Conservation (phyloP, 2,888 invertebrate genomes). For the Lampropteryx suffumata region DNA sequence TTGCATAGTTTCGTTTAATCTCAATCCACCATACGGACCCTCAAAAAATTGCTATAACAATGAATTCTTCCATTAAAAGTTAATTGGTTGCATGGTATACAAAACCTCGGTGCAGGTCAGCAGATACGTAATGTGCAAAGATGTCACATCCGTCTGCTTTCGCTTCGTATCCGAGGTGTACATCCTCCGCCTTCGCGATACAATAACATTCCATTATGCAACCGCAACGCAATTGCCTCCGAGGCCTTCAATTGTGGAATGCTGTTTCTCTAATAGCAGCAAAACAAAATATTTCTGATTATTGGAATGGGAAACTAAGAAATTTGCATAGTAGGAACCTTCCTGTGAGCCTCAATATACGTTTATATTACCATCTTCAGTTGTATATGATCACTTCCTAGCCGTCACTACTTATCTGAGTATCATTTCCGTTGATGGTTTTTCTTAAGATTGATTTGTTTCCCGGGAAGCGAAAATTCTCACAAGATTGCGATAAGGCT, state of each 20-base stretch:
- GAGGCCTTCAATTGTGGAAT: conserved; percentile 10
- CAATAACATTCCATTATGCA: conserved; percentile 7
- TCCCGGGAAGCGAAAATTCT: conserved; percentile 22
- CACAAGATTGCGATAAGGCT: conserved; percentile 22
- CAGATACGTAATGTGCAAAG: conserved; percentile 20
- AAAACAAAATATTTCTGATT: no score
- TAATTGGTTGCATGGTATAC: no score
- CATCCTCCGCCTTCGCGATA: conserved; percentile 1
- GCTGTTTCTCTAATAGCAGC: neutral
- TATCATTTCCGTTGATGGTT: conserved; percentile 12
- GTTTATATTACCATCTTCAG: neutral
- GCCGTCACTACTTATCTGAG: neutral
- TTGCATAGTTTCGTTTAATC: no score
- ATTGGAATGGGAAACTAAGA: no score
- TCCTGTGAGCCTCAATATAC: neutral
- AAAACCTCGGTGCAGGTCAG: neutral
- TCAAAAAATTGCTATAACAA: no score
- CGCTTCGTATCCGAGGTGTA: conserved; percentile 31
- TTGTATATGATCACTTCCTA: neutral
- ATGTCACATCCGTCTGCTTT: conserved; percentile 43
- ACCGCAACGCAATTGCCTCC: conserved; percentile 9
- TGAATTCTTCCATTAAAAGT: no score
- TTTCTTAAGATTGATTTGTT: conserved; percentile 22
- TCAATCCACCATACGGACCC: no score
- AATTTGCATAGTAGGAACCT: neutral